Evolutionary conservation across 2,113 vertebrate genomes (phyloP), one percentile per base, ranked within the genome.

Genomic region (Corvus hawaiiensis): DNA sequence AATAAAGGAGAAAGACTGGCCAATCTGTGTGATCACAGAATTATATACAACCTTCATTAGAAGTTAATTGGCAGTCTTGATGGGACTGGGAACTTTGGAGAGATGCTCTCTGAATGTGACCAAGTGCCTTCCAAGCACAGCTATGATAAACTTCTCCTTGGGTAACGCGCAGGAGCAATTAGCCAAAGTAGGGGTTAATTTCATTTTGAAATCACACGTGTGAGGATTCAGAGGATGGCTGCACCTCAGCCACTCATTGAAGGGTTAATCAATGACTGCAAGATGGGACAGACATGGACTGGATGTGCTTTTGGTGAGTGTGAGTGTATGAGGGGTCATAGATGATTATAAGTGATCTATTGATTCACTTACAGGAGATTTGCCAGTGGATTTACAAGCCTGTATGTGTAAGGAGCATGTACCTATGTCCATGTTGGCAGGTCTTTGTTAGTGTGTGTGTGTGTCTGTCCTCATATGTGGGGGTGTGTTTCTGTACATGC

Each of bases 361-460:
- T 16, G 49, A 62, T 39, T 13, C 3, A 1, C 19, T n/a, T 24
- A 6, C 2, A 32, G 3, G 0, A 10, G n/a, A 24, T 81, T 52
- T 68, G 20, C 7, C 13, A 3, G 24, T 18, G 43, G 26, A 21
- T 56, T 84, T 67, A 37, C 52, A 48, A 55, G 51, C 32, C 24
- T 75, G 21, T 1, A 0, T 0, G 0, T 22, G 22, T 37, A 21
- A 67, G 17, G 68, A 56, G 4, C 4, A 1, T 28, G 22, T 13
- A 32, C 2, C 0, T 14, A 24, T 14, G 3, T 30, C 14, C 12
- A 0, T 5, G 0, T 11, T 9, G n/a, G 7, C 35, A 46, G 6
- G 27, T 55, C 18, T 39, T 13, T 22, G 2, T 37, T 4, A 1
- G 17, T 39, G 33, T 22, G 6, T 55, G 32, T 41, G 43, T 20